These are phyloP conservation scores for Thereva nobilitata DNA, from an alignment of 2,888 invertebrate genomes.

Conservation along the genomic window DNA sequence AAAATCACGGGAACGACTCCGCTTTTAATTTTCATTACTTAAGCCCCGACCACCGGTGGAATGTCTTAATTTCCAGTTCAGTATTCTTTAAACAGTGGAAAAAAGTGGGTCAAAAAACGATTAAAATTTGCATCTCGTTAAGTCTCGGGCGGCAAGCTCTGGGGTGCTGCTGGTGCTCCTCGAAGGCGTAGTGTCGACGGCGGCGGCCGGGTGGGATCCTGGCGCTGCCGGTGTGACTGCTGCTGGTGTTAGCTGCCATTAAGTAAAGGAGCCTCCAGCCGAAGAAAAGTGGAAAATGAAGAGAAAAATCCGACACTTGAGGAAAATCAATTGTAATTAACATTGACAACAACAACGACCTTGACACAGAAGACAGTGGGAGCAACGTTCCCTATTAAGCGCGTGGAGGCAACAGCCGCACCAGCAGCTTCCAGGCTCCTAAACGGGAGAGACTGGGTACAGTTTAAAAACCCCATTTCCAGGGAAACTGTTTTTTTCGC, in stretches of 20 bases:
- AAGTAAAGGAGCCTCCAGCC: neutral
- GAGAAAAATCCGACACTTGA: slow-evolving; percentile 22
- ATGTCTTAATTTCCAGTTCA: too few relatives aligned
- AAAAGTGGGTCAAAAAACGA: slow-evolving; percentile 36
- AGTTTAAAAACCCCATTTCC: slow-evolving; percentile 30
- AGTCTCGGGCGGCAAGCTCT: slow-evolving; percentile 3
- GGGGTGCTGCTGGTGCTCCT: slow-evolving; percentile 7
- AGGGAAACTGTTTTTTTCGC: slow-evolving; percentile 26
- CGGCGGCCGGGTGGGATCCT: neutral
- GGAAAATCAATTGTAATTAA: slow-evolving; percentile 43
- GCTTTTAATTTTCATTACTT: too few relatives aligned
- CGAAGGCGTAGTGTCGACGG: too few relatives aligned
- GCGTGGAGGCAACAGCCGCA: neutral
- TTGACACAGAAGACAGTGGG: slow-evolving; percentile 39
- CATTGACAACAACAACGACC: slow-evolving; percentile 43
- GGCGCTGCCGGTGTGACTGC: neutral
- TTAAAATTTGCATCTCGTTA: slow-evolving; percentile 41
- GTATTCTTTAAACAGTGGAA: neutral
- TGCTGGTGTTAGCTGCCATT: neutral
- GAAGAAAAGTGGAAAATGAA: slow-evolving; percentile 18
- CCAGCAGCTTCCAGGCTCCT: neutral
- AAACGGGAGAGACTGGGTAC: neutral
- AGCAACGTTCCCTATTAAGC: slow-evolving; percentile 27
- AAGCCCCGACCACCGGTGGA: too few relatives aligned
- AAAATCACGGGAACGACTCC: too few relatives aligned